Base-by-base conservation (phyloP, 2,888 invertebrate species). In the Dioctria rufipes region DNA sequence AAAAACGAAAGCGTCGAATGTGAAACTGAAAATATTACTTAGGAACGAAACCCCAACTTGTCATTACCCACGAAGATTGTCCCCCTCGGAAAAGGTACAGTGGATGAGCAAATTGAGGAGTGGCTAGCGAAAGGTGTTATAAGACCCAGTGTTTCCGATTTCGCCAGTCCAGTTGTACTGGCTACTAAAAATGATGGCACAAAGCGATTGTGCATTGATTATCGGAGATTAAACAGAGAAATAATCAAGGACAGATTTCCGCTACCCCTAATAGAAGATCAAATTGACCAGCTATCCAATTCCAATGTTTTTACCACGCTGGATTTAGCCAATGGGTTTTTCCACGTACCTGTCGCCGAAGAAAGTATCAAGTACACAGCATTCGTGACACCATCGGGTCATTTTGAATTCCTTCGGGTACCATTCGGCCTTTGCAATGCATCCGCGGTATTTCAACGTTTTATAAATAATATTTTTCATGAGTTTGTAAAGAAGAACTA, bases 351-450 rank as follows among this genome's bases (percentile, higher is more conserved):
- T 0, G 43, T 81, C 13, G 66, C 58, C 2, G 63, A 66, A 0
- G 37, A 54, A 5, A 63, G 51, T 63, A 80, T 73, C 11, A 82
- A 78, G 40, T 84, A 81, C 9, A 85, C 84, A 3, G 82, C 82
- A 0, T 85, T 85, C 69, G 84, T 85, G 1, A 85, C 85, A 0
- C 85, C 86, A 0, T 84, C 84, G 9, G 85, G 85, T 0, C 85
- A 85, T 51, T 86, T 83, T 40, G 84, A 86, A 67, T 86, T 84
- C 66, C 84, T 83, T 5, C 80, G 85, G 4, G 84, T 85, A 84
- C 84, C 85, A 0, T 46, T 46, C 8, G 25, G 25, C n/a, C 85
- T 86, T 46, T 46, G 2, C 8, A 46, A 46, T 8, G 5, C 46
- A 0, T 2, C 46, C 5, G 5, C 5, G 5, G 71, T 85, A 85